Evolutionary conservation across 2,797 vertebrate species (phyloP).

Genomic region (Sebastes flavidus): DNA sequence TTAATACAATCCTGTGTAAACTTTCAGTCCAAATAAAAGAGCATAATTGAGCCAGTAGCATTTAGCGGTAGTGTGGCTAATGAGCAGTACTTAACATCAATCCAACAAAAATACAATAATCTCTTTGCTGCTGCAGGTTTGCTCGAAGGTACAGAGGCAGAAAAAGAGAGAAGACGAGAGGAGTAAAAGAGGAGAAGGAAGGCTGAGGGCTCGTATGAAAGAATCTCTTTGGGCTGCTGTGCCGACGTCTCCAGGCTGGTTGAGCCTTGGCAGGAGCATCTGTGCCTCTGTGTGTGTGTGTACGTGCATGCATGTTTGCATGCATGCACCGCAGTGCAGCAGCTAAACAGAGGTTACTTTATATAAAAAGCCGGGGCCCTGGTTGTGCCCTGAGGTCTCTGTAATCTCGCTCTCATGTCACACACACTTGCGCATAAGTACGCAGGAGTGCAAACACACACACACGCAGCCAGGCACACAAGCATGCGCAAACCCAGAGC

Average conservation of each 20-base stretch:
- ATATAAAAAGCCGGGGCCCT: conserved; percentile 80
- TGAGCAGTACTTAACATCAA: conserved; percentile 30
- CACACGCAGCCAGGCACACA: not conserved
- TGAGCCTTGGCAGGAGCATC: conserved; percentile 49
- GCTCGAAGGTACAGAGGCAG: not conserved
- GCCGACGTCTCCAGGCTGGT: conserved; percentile 48
- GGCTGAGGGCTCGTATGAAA: conserved; percentile 48
- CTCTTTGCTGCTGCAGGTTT: conserved; percentile 13
- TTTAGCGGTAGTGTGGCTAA: conserved; percentile 30
- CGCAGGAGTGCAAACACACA: conserved; percentile 40
- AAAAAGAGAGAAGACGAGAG: not conserved
- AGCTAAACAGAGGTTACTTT: conserved; percentile 85
- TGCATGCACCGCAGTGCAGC: conserved; percentile 68
- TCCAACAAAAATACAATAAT: conserved; percentile 31
- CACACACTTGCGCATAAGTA: conserved; percentile 42
- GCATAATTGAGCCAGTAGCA: conserved; percentile 14
- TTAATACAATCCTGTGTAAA: conserved; percentile 22
- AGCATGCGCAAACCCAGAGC: conserved; percentile 42
- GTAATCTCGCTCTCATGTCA: conserved; percentile 73
- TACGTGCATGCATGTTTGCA: conserved; percentile 37
- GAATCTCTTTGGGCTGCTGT: conserved; percentile 56
- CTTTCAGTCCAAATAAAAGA: conserved; percentile 36
- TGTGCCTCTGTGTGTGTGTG: not conserved
- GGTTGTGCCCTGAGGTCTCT: conserved; percentile 79
- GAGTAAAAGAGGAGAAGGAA: conserved; percentile 8